Evolutionary conservation across 2,888 invertebrate genomes (phyloP).

Genomic region (Drosophila hamatofila): DNA sequence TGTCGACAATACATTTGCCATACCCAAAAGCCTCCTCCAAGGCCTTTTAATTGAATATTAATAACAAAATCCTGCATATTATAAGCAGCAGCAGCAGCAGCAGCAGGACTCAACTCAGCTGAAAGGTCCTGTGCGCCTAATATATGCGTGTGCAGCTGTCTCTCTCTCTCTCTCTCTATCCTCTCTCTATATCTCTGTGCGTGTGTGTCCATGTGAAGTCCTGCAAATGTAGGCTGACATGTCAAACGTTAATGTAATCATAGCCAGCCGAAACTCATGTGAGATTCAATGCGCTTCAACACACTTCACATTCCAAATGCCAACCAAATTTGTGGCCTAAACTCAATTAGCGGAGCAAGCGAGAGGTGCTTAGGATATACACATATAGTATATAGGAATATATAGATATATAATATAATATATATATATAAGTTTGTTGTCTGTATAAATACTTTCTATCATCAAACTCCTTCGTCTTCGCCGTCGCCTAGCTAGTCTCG

Average conservation of each 20-base stretch:
- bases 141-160: background rate
- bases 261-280: slow-evolving; percentile 14
- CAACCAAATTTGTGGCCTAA: slow-evolving; percentile 14
- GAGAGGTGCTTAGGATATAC: background rate
- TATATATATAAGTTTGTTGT: too few relatives aligned
- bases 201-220: slow-evolving; percentile 8
- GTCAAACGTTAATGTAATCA: slow-evolving; percentile 71
- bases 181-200: background rate
- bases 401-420: background rate
- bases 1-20: slow-evolving; percentile 3
- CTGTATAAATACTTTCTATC: too few relatives aligned
- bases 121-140: slow-evolving; percentile 16
- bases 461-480: too few relatives aligned
- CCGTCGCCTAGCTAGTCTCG: background rate
- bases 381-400: background rate
- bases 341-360: slow-evolving; percentile 15
- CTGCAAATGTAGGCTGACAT: slow-evolving; percentile 41
- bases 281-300: slow-evolving; percentile 29
- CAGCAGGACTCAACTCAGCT: slow-evolving; percentile 14
- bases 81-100: slow-evolving; percentile 31
- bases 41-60: slow-evolving; percentile 76
- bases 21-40: background rate
- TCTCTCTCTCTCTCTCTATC: background rate
- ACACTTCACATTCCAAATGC: slow-evolving; percentile 32
- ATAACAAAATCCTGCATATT: slow-evolving; percentile 78